Evolutionary conservation across 2,113 vertebrate species (phyloP).

Genomic region (Nothoprocta perdicaria): DNA sequence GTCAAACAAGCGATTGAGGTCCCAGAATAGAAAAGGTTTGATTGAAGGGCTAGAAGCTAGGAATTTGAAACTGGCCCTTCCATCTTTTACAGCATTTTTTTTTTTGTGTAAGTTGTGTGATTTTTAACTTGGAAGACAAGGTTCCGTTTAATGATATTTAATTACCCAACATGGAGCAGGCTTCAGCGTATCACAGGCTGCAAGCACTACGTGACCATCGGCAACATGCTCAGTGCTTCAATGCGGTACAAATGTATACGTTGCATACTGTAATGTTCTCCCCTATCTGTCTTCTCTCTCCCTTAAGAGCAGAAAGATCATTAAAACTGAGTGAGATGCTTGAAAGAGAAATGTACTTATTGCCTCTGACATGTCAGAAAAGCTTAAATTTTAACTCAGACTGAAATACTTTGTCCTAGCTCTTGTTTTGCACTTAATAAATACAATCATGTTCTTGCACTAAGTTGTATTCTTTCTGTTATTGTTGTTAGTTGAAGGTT

Average conservation of each 20-base stretch:
- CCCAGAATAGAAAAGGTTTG: neutral
- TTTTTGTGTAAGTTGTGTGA: neutral
- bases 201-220: neutral
- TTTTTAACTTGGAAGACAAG: neutral
- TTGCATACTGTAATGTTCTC: neutral
- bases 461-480: neutral
- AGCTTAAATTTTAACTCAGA: neutral
- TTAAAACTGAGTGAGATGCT: neutral
- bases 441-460: conserved; percentile 10
- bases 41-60: neutral
- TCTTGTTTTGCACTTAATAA: conserved; percentile 38
- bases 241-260: neutral
- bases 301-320: neutral
- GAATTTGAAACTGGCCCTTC: neutral
- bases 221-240: neutral
- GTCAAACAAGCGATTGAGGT: neutral
- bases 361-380: accelerated
- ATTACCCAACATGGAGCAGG: neutral
- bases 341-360: neutral
- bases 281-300: neutral
- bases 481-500: neutral
- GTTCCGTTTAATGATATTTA: neutral
- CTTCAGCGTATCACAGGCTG: neutral
- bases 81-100: neutral
- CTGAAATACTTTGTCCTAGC: neutral